phyloP scores from a whole-genome alignment of 2,888 invertebrate genomes.

The Eristalinus aeneus region DNA sequence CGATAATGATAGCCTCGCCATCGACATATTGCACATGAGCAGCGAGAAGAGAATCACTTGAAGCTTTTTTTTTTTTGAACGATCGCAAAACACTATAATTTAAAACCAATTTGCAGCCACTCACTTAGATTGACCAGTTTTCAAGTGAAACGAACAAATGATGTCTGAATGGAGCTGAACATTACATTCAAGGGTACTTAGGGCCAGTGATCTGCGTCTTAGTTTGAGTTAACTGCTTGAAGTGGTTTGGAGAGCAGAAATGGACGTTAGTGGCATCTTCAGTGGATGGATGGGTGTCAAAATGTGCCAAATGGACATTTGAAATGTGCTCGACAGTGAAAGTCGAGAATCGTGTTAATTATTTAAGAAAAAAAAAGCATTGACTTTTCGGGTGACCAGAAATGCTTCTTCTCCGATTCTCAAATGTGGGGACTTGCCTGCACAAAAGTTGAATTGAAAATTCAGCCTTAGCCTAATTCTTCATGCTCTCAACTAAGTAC shows the following conservation, averaged over 20 bases:
- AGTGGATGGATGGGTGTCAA: neutral
- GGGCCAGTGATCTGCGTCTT: neutral
- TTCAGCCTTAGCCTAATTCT: no score
- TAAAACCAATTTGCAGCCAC: neutral
- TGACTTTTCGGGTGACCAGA: no score
- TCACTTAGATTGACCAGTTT: neutral
- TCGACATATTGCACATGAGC: neutral
- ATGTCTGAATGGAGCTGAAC: neutral
- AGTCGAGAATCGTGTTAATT: no score
- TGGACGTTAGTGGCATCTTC: neutral
- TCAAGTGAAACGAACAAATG: neutral
- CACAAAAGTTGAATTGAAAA: no score
- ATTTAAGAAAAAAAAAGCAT: no score
- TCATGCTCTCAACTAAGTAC: no score
- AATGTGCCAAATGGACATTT: neutral
- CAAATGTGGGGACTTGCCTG: no score
- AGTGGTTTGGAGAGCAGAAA: neutral
- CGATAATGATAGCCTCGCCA: slow-evolving; percentile 1
- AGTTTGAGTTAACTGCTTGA: neutral
- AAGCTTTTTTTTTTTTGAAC: neutral
- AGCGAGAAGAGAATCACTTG: neutral
- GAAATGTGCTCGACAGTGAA: neutral
- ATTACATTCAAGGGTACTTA: neutral
- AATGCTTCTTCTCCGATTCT: no score
- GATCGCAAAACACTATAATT: neutral